Conservation (phyloP, 2,888 invertebrate species). For the Netelia fuscicornis region DNA sequence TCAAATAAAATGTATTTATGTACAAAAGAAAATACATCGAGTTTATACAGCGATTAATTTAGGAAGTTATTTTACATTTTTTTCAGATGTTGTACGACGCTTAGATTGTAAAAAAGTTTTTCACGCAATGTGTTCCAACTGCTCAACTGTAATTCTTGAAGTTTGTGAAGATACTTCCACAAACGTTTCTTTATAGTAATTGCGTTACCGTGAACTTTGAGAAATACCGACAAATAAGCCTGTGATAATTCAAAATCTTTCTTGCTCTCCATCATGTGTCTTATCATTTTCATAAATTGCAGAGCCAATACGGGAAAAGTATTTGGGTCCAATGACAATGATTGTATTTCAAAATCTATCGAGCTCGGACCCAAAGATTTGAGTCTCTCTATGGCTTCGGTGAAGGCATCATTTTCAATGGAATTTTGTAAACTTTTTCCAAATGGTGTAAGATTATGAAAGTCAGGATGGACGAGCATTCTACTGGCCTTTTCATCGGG, state of each 20-base stretch:
- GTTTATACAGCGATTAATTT: conserved; percentile 67
- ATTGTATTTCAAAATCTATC: conserved; percentile 95
- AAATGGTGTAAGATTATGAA: conserved; percentile 90
- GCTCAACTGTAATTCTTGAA: conserved; percentile 87
- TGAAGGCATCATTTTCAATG: conserved; percentile 86
- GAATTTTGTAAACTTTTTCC: conserved; percentile 88
- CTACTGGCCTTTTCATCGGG: conserved; percentile 84
- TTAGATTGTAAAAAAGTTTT: conserved; percentile 90
- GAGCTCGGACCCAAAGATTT: conserved; percentile 92
- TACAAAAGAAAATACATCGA: conserved; percentile 30
- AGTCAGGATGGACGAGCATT: conserved; percentile 86
- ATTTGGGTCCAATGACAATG: conserved; percentile 90
- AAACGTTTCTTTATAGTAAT: conserved; percentile 87
- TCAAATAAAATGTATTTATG: conserved; percentile 47
- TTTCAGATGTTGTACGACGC: conserved; percentile 91
- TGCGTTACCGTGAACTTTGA: conserved; percentile 91
- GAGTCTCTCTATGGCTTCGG: conserved; percentile 87
- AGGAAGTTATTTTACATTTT: conserved; percentile 83
- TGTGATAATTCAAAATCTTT: conserved; percentile 95
- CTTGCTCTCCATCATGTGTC: conserved; percentile 90
- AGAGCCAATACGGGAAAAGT: conserved; percentile 90
- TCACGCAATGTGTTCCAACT: conserved; percentile 90
- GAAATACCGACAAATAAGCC: conserved; percentile 94
- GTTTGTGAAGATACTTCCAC: conserved; percentile 86
- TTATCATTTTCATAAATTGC: conserved; percentile 92